Evolutionary conservation across 2,888 invertebrate genomes (phyloP).

Genomic region (Elegia similella): DNA sequence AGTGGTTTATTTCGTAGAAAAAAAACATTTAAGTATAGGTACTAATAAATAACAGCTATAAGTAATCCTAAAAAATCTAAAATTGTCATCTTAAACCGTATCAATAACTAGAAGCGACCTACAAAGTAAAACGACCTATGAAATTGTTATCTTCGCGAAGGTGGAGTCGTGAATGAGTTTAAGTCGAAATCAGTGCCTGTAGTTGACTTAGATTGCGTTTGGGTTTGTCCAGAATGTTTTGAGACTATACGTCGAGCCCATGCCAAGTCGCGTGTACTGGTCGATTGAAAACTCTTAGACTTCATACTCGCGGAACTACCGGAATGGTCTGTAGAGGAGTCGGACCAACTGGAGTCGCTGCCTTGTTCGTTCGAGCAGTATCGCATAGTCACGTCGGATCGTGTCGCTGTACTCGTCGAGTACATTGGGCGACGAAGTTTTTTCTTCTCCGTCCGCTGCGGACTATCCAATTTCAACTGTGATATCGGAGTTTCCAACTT

Average conservation of each 20-base stretch:
- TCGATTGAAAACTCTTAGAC: slow-evolving; percentile 41
- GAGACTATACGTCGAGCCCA: slow-evolving; percentile 60
- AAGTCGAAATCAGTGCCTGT: slow-evolving; percentile 48
- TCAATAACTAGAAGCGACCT: slow-evolving; percentile 25
- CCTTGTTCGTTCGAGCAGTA: slow-evolving; percentile 35
- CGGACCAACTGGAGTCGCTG: slow-evolving; percentile 50
- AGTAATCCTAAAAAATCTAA: slow-evolving; percentile 14
- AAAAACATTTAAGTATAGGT: not conserved
- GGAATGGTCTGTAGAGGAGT: slow-evolving; percentile 41
- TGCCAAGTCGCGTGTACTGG: slow-evolving; percentile 50
- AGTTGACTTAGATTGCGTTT: slow-evolving; percentile 31
- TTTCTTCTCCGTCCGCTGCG: slow-evolving; percentile 20
- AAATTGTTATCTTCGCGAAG: slow-evolving; percentile 41
- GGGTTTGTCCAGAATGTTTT: slow-evolving; percentile 31
- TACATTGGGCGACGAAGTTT: slow-evolving; percentile 34
- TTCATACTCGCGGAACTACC: slow-evolving; percentile 49
- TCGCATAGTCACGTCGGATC: slow-evolving; percentile 37
- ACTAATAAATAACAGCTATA: not conserved
- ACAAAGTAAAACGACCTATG: slow-evolving; percentile 44
- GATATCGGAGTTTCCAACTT: slow-evolving; percentile 60
- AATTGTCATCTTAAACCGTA: slow-evolving; percentile 13
- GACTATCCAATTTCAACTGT: slow-evolving; percentile 50
- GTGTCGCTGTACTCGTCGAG: slow-evolving; percentile 51
- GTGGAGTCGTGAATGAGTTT: slow-evolving; percentile 50
- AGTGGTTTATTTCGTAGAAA: not conserved